These are phyloP conservation scores for Oreochromis tanganicae DNA, from an alignment of 2,113 vertebrate species.

Conservation along the genomic window DNA sequence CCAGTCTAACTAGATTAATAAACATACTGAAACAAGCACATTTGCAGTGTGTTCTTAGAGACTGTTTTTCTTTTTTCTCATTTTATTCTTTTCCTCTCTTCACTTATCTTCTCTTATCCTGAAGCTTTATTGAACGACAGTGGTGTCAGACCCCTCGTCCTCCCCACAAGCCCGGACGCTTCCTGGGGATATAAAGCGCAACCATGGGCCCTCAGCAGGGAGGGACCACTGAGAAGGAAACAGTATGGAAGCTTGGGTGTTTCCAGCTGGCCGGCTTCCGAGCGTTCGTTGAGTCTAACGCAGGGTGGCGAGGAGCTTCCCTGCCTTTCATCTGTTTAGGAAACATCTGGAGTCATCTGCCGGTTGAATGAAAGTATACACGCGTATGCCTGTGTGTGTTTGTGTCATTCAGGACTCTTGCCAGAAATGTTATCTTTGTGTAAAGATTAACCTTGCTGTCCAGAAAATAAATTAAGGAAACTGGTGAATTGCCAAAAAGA, in stretches of 20 bases:
- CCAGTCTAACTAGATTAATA: background rate
- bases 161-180: constrained; percentile 42
- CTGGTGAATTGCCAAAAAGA: constrained; percentile 40
- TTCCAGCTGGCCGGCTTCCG: constrained; percentile 58
- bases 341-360: constrained; percentile 76
- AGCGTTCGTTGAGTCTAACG: constrained; percentile 49
- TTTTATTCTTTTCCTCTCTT: background rate
- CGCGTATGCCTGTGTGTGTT: background rate
- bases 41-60: background rate
- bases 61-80: background rate
- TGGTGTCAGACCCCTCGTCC: constrained; percentile 27
- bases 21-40: background rate
- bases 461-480: constrained; percentile 59
- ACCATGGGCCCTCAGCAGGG: constrained; percentile 29
- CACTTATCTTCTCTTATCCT: constrained; percentile 43
- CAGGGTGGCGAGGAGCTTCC: constrained; percentile 46
- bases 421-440: constrained; percentile 62
- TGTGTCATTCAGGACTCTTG: constrained; percentile 26
- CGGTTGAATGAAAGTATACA: constrained; percentile 28
- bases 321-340: constrained; percentile 69
- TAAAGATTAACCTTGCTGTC: constrained; percentile 38
- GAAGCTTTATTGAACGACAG: constrained; percentile 20
- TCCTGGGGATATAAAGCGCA: constrained; percentile 62
- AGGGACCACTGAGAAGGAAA: constrained; percentile 39
- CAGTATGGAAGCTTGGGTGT: constrained; percentile 36